Conservation (phyloP, 1,140 invertebrate species). For the Ips typographus region DNA sequence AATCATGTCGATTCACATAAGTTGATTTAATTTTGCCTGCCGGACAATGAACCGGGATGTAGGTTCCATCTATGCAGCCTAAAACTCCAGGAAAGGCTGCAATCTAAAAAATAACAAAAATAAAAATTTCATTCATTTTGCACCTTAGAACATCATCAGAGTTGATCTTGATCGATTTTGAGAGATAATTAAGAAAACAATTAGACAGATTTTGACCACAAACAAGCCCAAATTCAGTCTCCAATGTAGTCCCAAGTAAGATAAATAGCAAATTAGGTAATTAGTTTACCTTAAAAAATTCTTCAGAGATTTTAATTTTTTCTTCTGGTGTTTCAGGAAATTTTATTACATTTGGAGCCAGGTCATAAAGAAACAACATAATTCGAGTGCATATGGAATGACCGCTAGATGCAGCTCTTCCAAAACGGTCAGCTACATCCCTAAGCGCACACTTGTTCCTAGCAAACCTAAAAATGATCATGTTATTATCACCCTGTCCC, state of each 20-base stretch:
- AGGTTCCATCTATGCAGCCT: slow-evolving; percentile 27
- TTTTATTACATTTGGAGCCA: neutral
- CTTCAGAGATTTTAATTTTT: neutral
- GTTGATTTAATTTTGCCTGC: neutral
- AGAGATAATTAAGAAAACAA: neutral
- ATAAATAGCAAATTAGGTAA: neutral
- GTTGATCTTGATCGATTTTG: too few species aligned
- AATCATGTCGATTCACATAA: neutral
- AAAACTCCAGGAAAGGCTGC: slow-evolving; percentile 22
- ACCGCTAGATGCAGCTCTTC: neutral
- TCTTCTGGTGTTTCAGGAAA: neutral
- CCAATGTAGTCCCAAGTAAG: neutral
- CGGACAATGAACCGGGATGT: slow-evolving; percentile 16
- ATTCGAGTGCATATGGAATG: neutral
- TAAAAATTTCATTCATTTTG: slow-evolving; percentile 12
- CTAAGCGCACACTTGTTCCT: neutral
- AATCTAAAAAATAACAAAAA: slow-evolving; percentile 2
- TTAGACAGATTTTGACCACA: neutral
- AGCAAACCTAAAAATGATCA: slow-evolving; percentile 6
- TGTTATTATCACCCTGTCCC: neutral
- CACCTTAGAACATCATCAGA: neutral
- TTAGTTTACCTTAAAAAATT: neutral
- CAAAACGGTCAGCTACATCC: slow-evolving; percentile 6
- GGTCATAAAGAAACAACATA: neutral
- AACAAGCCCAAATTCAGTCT: too few species aligned